phyloP scores from a whole-genome alignment of 2,113 vertebrate species.

The Morone saxatilis region DNA sequence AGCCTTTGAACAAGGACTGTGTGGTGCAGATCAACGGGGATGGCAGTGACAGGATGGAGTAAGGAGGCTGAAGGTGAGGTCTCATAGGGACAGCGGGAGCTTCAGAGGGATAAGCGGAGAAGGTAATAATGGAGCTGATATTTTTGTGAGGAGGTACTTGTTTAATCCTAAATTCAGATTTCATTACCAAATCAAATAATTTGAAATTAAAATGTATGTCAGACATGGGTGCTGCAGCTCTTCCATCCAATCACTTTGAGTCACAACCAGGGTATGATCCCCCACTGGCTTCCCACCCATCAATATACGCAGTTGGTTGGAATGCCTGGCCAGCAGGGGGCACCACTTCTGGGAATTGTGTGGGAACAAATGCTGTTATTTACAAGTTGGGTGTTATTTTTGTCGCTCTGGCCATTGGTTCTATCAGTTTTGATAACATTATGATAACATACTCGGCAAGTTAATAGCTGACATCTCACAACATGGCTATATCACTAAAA shows the following conservation, averaged over 20 bases:
- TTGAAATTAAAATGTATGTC: slow-evolving; percentile 33
- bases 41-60: slow-evolving; percentile 82
- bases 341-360: too few relatives aligned
- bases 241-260: slow-evolving; percentile 3
- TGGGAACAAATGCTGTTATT: too few relatives aligned
- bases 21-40: slow-evolving; percentile 93
- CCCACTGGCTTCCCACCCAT: slow-evolving; percentile 7
- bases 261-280: neutral
- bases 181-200: neutral
- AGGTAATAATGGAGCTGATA: slow-evolving; percentile 17
- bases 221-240: slow-evolving; percentile 24
- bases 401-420: too few relatives aligned
- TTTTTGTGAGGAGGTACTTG: slow-evolving; percentile 37
- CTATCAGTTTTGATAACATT: too few relatives aligned
- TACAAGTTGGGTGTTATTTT: too few relatives aligned
- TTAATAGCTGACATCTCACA: too few relatives aligned
- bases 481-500: too few relatives aligned
- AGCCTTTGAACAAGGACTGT: slow-evolving; percentile 89
- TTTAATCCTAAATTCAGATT: neutral
- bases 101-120: neutral
- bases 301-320: slow-evolving; percentile 12
- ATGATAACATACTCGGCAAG: too few relatives aligned
- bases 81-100: slow-evolving; percentile 7
- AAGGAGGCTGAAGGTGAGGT: slow-evolving; percentile 22
- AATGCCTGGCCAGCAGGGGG: too few relatives aligned